Base-by-base conservation (phyloP, 2,113 vertebrate species). In the Reinhardtius hippoglossoides region DNA sequence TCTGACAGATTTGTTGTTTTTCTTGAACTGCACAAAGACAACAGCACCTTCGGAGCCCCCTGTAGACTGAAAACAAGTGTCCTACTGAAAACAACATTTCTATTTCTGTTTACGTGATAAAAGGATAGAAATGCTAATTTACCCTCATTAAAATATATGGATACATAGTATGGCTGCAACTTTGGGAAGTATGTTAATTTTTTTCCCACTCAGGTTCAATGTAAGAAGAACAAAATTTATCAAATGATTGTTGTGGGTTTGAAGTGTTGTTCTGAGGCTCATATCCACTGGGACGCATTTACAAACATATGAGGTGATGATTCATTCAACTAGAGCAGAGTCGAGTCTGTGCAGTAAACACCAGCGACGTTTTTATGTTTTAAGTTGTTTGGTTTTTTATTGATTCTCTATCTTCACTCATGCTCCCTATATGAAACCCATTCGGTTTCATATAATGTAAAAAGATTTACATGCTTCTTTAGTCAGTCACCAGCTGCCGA, bases 131-230 rank as follows among this genome's bases (percentile, higher is more conserved):
- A 91, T 93, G 91, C 76, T 71, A 92, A 93, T 92, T 37, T 26
- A 31, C 6, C 21, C 73, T 90, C 84, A 92, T 92, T 94, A 88
- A 86, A 85, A 94, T 92, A 87, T 72, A 91, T 85, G 57, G 60
- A 78, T 83, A 81, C 26, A n/a, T 71, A 6, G 52, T 48, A 72
- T 75, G 60, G 24, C 7, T 74, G 82, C 63, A 5, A 73, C 78
- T 85, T 59, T 69, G 6, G 62, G 52, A 79, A 73, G 42, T 15
- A 31, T 7, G 12, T 69, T 44, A n/a, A n/a, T 57, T 50, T 46
- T 63, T 48, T 59, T 58, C 20, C 52, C 20, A 31, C 52, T 2
- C 35, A 27, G 75, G 71, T 73, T 78, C 37, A 71, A 20, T 42
- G 61, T 50, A 61, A 66, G 14, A 85, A 78, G 57, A 87, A 88